Base-by-base conservation (phyloP, 2,797 vertebrate genomes). In the Myoxocephalus aenaeus region DNA sequence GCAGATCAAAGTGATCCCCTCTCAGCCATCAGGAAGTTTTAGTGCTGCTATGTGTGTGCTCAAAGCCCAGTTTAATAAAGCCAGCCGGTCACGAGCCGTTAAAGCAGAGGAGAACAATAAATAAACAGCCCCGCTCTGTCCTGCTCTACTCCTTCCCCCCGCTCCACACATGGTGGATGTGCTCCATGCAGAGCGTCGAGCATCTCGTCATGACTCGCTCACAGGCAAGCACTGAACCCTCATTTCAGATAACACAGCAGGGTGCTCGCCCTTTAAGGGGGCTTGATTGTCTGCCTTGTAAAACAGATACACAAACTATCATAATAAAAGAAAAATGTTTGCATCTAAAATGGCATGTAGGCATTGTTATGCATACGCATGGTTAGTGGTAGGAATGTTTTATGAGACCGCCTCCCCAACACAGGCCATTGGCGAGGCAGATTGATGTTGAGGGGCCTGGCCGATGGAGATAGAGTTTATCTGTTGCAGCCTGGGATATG, bases 1-100 rank as follows among this genome's bases (percentile, higher is more conserved):
- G 91, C 89, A 82, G 88, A 82, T 89, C 36, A 77, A 95, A 95
- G 94, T 91, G 94, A 95, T 95, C 95, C 93, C 94, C 66, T 62
- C 85, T 91, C 90, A 84, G 87, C 92, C 87, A 90, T 95, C 92
- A 92, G 92, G 89, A 92, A 91, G 92, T 94, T 95, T 96, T 95
- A 95, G 92, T 93, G 93, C 93, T 88, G 95, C 93, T 92, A 62
- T 93, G 95, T 89, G 95, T 92, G 88, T 86, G 92, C 90, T 94
- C 93, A 95, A 95, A 95, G 94, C 95, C 94, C 95, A 95, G 95
- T 95, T 96, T 96, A 96, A 96, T 96, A 95, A 95, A 95, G 94
- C 92, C 90, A 86, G 90, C 87, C 82, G 86, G 93, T 95, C 94
- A 93, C 83, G 84, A 95, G 92, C 91, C 78, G 84, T 94, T 95